Evolutionary conservation across 2,113 vertebrate species (phyloP).

Genomic region (Myodes glareolus): DNA sequence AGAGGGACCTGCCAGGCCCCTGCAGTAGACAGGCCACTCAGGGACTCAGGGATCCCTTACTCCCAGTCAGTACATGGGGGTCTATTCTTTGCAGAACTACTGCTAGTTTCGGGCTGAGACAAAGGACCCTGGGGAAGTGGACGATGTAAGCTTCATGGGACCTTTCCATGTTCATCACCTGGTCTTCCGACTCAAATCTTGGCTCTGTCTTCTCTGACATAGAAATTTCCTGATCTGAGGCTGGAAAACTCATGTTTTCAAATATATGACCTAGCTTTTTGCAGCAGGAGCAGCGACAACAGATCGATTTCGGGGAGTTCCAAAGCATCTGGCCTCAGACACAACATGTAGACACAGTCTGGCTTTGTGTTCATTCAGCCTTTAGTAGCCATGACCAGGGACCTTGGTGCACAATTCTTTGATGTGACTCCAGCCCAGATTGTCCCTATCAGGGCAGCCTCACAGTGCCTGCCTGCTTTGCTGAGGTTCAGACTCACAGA

Average conservation of each 20-base stretch:
- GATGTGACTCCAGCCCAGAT: background rate
- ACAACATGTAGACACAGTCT: background rate
- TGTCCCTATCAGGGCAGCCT: no score
- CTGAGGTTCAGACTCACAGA: background rate
- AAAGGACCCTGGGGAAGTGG: background rate
- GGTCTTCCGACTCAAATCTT: background rate
- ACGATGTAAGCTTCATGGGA: no score
- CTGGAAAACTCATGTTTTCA: background rate
- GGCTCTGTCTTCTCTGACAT: background rate
- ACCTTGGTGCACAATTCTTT: background rate
- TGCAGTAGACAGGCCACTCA: background rate
- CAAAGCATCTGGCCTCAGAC: no score
- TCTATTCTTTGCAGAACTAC: no score
- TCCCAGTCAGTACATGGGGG: rapidly evolving
- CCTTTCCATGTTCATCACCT: no score
- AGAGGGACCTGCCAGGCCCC: no score
- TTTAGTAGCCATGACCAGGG: background rate
- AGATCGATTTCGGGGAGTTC: background rate
- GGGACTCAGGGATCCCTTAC: no score
- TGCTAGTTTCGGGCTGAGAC: background rate
- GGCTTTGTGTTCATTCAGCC: background rate
- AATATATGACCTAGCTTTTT: background rate
- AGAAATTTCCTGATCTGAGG: background rate
- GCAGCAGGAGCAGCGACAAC: no score
- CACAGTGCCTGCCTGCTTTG: no score